Evolutionary conservation across 2,888 invertebrate genomes (phyloP).

Genomic region (Rapana venosa): DNA sequence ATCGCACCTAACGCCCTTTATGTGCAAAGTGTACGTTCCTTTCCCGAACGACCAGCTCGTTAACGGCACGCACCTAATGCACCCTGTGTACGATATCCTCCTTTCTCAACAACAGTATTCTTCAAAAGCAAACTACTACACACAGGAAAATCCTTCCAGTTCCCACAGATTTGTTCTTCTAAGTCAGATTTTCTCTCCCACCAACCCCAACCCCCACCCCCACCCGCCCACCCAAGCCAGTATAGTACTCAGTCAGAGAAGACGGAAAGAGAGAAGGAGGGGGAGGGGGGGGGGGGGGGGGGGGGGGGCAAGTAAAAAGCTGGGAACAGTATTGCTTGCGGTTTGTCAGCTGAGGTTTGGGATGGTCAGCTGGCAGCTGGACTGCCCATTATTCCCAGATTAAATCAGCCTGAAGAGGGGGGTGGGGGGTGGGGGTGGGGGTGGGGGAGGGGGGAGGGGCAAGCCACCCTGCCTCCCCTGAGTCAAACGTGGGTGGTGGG

Average conservation of each 20-base stretch:
- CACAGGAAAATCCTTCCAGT: no score
- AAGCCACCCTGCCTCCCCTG: neutral
- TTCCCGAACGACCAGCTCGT: no score
- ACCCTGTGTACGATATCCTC: no score
- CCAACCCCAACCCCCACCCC: neutral
- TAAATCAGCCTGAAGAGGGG: conserved; percentile 5
- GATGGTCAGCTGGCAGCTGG: neutral
- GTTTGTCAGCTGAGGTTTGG: conserved; percentile 1
- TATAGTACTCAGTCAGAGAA: no score
- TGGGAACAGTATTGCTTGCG: neutral
- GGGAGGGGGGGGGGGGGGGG: no score
- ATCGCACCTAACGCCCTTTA: no score
- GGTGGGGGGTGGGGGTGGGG: neutral
- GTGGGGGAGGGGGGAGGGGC: neutral
- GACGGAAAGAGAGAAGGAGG: no score
- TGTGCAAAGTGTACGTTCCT: no score
- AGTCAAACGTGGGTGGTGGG: conserved; percentile 19
- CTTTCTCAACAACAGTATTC: no score
- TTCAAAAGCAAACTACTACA: no score
- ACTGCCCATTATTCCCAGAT: conserved; percentile 11
- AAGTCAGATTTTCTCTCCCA: neutral
- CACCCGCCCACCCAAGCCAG: neutral
- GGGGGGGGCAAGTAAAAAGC: no score
- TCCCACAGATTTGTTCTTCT: neutral
- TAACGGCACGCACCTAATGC: no score